phyloP scores from a whole-genome alignment of 2,113 vertebrate species.

The Salvelinus alpinus region DNA sequence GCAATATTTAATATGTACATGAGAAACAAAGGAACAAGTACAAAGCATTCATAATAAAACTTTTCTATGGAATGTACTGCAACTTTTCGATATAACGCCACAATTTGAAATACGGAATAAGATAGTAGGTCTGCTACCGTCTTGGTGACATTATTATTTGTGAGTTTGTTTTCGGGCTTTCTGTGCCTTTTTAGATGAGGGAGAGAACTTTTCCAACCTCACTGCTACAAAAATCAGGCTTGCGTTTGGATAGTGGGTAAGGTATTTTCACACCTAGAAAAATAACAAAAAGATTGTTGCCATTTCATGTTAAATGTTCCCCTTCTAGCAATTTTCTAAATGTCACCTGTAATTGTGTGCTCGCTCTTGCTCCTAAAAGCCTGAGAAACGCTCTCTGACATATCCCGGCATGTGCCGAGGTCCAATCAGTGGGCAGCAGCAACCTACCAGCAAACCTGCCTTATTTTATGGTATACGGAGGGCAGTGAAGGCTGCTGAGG shows the following conservation, averaged over 20 bases:
- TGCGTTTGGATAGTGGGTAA: no score
- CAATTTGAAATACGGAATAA: no score
- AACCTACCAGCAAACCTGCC: conserved; percentile 27
- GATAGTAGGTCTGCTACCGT: no score
- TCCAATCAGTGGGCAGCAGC: conserved; percentile 32
- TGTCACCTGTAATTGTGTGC: conserved; percentile 58
- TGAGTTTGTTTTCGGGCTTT: neutral
- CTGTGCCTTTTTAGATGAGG: neutral
- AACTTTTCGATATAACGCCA: no score
- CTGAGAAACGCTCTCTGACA: conserved; percentile 8
- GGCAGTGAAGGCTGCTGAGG: no score
- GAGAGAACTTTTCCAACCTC: neutral
- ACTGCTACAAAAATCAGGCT: neutral
- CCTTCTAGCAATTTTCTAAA: conserved; percentile 54
- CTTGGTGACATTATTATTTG: no score
- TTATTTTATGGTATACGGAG: no score
- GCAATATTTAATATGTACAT: neutral
- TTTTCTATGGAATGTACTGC: no score
- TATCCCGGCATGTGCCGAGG: neutral
- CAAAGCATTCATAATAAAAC: no score
- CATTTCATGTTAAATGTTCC: conserved; percentile 43
- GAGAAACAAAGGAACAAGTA: neutral
- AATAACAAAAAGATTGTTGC: conserved; percentile 28
- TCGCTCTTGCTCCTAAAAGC: conserved; percentile 30
- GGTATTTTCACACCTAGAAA: no score